These are phyloP conservation scores for Eupithecia subfuscata DNA, from an alignment of 2,888 invertebrate species.

Conservation along the genomic window DNA sequence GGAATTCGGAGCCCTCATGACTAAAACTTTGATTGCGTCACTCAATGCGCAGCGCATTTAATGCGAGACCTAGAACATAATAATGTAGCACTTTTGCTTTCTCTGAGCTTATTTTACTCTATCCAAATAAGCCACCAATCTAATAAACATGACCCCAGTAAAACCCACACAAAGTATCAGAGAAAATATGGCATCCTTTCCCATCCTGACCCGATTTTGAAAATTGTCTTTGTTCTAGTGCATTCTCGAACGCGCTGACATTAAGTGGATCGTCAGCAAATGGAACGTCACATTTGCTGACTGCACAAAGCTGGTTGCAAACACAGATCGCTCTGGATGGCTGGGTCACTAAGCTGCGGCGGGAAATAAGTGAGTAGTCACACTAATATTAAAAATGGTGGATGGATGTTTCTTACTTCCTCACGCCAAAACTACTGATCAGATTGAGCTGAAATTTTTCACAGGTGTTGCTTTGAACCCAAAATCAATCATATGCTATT, in stretches of 20 bases:
- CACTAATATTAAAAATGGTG: too few species aligned
- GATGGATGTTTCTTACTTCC: too few species aligned
- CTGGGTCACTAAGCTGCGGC: conserved; percentile 4
- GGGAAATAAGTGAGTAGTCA: background rate
- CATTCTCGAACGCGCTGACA: conserved; percentile 44
- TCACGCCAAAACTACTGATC: too few species aligned
- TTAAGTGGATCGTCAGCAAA: conserved; percentile 54
- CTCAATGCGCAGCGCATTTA: too few species aligned
- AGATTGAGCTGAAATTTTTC: too few species aligned
- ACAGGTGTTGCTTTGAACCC: too few species aligned
- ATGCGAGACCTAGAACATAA: background rate
- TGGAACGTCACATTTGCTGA: conserved; percentile 51
- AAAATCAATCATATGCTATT: too few species aligned
- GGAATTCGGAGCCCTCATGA: background rate
- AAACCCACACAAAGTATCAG: background rate
- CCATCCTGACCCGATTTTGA: conserved; percentile 41
- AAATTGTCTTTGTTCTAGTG: conserved; percentile 47
- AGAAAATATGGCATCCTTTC: conserved; percentile 24
- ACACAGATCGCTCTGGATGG: conserved; percentile 18
- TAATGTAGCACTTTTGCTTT: background rate
- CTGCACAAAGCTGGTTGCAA: conserved; percentile 29
- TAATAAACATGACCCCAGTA: background rate
- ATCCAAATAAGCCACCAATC: background rate
- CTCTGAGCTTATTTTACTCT: background rate
- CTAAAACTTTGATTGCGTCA: background rate